Evolutionary conservation across 1,140 invertebrate genomes (phyloP).

Genomic region (Tribolium madens): DNA sequence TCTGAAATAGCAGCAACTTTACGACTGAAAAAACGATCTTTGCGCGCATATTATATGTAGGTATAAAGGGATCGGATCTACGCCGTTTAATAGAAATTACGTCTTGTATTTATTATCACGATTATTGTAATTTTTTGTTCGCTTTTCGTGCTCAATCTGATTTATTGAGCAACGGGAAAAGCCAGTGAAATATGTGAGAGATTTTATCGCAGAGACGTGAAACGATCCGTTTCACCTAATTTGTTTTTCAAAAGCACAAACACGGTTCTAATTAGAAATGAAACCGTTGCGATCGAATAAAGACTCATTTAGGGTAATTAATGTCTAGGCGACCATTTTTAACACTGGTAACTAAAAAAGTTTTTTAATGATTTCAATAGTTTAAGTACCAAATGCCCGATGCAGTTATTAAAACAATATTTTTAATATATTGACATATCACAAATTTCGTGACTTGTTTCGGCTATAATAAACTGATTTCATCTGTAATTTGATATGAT

Average conservation of each 20-base stretch:
- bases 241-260: conserved; percentile 27
- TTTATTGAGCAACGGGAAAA: conserved; percentile 31
- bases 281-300: background rate
- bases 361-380: too few relatives aligned
- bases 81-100: conserved; percentile 21
- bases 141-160: conserved; percentile 24
- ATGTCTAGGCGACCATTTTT: background rate
- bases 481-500: conserved; percentile 7
- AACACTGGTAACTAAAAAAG: too few relatives aligned
- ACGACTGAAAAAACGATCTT: background rate
- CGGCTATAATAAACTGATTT: background rate
- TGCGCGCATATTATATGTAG: background rate
- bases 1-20: background rate
- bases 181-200: conserved; percentile 20
- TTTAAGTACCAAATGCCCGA: too few relatives aligned
- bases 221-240: conserved; percentile 35
- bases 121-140: conserved; percentile 31
- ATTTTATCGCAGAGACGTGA: conserved; percentile 19
- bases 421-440: background rate
- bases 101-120: conserved; percentile 11
- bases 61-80: background rate
- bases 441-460: background rate
- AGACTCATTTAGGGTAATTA: background rate
- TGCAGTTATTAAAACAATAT: background rate
- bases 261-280: conserved; percentile 21